Conservation (phyloP, 2,888 invertebrate species). For the Phalangium opilio region DNA sequence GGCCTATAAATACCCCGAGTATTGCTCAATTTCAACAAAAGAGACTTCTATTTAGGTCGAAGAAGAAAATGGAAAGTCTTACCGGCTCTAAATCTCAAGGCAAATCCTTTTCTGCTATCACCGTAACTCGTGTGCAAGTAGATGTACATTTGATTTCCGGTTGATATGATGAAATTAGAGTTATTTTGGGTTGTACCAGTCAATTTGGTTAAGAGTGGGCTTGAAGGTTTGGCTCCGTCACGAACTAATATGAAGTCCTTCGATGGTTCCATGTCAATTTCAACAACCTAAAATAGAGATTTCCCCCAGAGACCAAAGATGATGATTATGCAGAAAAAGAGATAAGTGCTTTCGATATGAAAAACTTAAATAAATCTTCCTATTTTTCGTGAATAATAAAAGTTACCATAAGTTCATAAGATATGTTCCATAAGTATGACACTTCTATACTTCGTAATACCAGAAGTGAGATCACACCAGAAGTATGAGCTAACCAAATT, state of each 20-base stretch:
- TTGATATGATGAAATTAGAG: conserved; percentile 71
- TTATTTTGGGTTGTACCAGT: conserved; percentile 62
- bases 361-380: no score
- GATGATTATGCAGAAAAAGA: no score
- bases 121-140: conserved; percentile 84
- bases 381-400: no score
- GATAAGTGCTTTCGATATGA: no score
- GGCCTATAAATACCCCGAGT: conserved; percentile 17
- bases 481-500: no score
- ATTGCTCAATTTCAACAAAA: conserved; percentile 12
- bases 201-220: conserved; percentile 63
- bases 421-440: no score
- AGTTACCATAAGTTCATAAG: no score
- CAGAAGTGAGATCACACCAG: no score
- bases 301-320: no score
- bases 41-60: neutral
- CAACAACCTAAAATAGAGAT: conserved; percentile 27
- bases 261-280: conserved; percentile 29
- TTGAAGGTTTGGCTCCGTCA: conserved; percentile 76
- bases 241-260: conserved; percentile 71
- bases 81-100: conserved; percentile 65
- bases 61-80: conserved; percentile 8
- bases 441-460: no score
- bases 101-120: conserved; percentile 73
- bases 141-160: conserved; percentile 68